Evolutionary conservation across 2,797 vertebrate species (phyloP).

Genomic region (Poecilia gillii): DNA sequence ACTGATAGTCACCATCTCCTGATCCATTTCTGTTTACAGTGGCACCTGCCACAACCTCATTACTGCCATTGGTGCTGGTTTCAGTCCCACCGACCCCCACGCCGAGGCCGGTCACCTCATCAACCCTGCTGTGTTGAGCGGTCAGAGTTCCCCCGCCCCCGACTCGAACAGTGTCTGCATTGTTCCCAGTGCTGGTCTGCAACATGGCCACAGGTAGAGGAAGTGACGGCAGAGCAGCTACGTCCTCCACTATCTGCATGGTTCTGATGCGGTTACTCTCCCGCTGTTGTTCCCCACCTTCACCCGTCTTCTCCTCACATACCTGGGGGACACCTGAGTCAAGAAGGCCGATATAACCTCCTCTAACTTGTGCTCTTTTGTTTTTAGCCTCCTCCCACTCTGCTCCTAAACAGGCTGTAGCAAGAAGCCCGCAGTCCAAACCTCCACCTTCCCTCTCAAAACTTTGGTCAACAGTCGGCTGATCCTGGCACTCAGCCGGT

Average conservation of each 20-base stretch:
- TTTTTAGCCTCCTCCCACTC: conserved; percentile 39
- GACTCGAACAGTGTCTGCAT: conserved; percentile 69
- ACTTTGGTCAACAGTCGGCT: conserved; percentile 31
- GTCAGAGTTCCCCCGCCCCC: conserved; percentile 73
- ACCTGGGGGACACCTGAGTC: conserved; percentile 79
- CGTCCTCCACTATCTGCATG: conserved; percentile 98
- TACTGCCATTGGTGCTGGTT: conserved; percentile 38
- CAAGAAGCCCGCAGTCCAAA: conserved; percentile 47
- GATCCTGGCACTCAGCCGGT: conserved; percentile 26
- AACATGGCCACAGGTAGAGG: conserved; percentile 90
- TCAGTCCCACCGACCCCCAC: conserved; percentile 35
- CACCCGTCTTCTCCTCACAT: conserved; percentile 92
- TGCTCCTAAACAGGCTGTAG: conserved; percentile 42
- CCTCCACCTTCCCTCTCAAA: conserved; percentile 49
- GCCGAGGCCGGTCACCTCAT: conserved; percentile 23
- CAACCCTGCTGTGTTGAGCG: conserved; percentile 74
- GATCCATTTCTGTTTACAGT: conserved; percentile 69
- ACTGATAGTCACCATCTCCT: conserved; percentile 92
- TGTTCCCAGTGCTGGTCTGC: conserved; percentile 87
- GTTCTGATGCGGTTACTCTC: conserved; percentile 79
- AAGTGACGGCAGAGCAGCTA: conserved; percentile 86
- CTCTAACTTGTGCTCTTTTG: conserved; percentile 42
- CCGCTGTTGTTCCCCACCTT: conserved; percentile 79
- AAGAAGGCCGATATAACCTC: conserved; percentile 70
- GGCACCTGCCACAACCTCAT: conserved; percentile 55